Base-by-base conservation (phyloP, 2,888 invertebrate genomes). In the Zonitis immaculata region DNA sequence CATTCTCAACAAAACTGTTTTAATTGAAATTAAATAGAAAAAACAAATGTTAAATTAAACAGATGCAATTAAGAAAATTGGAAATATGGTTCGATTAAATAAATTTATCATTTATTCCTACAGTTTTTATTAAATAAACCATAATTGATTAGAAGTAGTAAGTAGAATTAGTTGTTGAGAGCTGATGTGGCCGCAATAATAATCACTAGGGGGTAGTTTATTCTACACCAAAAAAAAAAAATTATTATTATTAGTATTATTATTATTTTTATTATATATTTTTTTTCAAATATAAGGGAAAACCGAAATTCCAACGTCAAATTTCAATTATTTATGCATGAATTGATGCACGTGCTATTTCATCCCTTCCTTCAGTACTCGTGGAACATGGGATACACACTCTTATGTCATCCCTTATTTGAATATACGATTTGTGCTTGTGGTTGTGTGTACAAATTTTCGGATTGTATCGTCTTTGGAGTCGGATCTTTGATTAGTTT, bases 241-340 rank as follows among this genome's bases (percentile, higher is more conserved):
- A 35, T 18, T 3, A 18, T 35, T 7, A 35, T n/a, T 30, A 12
- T 30, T 32, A 7, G 1, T 14, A 8, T 30, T 30, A 11, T 11
- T 30, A 11, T n/a, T 30, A 30, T 30, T 30, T n/a, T 30, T 30
- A 30, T 30, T 30, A 30, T n/a, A n/a, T n/a, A n/a, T n/a, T n/a
- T n/a, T n/a, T 12, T 32, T 14, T 32, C 14, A 16, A 35, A 35
- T 18, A 18, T 9, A 16, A 18, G 9, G 9, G 2, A 18, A 9
- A 16, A 35, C 16, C 1, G 7, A 35, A 35, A 35, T 35, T 35
- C 35, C 35, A 9, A 35, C 14, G 35, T 44, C 49, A 48, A 30
- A 51, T 49, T 42, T 32, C 44, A 56, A 64, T 63, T 64, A 64
- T 61, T 64, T 64, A 64, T 64, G 64, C 64, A 64, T 62, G 64